Percentiles rank a stretch among this genome's conserved stretches.
These are phyloP conservation scores for Callaeas wilsoni DNA, from an alignment of 2,113 vertebrate genomes.

Conservation along the genomic window DNA sequence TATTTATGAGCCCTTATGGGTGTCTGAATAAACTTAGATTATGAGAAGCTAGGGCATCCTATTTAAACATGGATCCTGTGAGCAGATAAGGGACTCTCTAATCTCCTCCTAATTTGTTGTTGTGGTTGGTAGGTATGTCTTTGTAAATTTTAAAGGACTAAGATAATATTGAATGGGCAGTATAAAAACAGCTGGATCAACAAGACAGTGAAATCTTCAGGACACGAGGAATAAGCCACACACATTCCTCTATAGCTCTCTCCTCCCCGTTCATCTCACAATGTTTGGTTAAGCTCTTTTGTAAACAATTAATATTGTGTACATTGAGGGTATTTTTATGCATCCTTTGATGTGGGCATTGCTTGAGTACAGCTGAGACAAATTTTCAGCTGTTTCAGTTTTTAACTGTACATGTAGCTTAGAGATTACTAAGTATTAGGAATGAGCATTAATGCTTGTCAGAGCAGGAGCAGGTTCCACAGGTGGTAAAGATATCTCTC, in stretches of 20 bases:
- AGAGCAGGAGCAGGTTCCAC: not conserved
- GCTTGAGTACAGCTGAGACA: not conserved
- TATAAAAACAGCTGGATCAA: not conserved
- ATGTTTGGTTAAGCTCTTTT: not conserved
- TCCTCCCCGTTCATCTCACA: rapidly evolving
- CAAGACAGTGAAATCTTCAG: not conserved
- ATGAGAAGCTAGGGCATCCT: not conserved
- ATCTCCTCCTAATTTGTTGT: not conserved
- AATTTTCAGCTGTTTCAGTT: not conserved
- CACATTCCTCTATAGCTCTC: not conserved
- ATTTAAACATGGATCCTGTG: not conserved
- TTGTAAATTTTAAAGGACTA: not conserved
- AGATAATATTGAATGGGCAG: not conserved
- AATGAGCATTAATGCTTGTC: not conserved
- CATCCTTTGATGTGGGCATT: not conserved
- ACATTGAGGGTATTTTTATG: not conserved
- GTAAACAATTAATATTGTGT: not conserved
- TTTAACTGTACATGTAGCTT: not conserved
- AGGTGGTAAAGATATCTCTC: conserved; percentile 30
- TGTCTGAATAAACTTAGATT: not conserved
- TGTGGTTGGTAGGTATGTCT: not conserved
- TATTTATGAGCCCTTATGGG: not conserved
- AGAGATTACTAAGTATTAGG: not conserved
- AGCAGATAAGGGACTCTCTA: not conserved
- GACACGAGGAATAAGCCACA: not conserved